Percentiles rank a stretch among this genome's conserved stretches.
phyloP scores from a whole-genome alignment of 2,888 invertebrate genomes.

The Coenonympha arcania region DNA sequence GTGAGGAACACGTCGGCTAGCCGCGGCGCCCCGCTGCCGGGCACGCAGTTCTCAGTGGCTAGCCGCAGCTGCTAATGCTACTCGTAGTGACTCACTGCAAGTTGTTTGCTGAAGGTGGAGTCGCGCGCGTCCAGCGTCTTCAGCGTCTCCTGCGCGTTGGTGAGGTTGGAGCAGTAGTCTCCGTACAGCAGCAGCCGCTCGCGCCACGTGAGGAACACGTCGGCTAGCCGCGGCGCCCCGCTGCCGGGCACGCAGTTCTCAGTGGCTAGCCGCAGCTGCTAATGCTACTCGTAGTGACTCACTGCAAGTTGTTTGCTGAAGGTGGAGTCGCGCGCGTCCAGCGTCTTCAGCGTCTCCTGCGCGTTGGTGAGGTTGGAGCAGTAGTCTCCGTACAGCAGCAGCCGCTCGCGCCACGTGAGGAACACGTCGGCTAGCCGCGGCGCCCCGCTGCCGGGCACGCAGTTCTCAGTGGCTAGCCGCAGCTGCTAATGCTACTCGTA shows the following conservation, averaged over 20 bases:
- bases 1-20: slow-evolving; percentile 90
- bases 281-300: too few relatives aligned
- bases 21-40: slow-evolving; percentile 60
- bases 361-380: slow-evolving; percentile 94
- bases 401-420: slow-evolving; percentile 89
- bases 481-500: too few relatives aligned
- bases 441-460: slow-evolving; percentile 66
- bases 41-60: slow-evolving; percentile 77
- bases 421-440: slow-evolving; percentile 85
- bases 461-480: slow-evolving; percentile 78
- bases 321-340: slow-evolving; percentile 78
- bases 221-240: slow-evolving; percentile 76
- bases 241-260: slow-evolving; percentile 72
- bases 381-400: slow-evolving; percentile 95
- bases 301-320: slow-evolving; percentile 76
- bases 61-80: slow-evolving; percentile 87
- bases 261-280: slow-evolving; percentile 85
- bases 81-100: slow-evolving; percentile 47
- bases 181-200: slow-evolving; percentile 94
- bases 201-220: slow-evolving; percentile 92
- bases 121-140: slow-evolving; percentile 82
- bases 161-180: slow-evolving; percentile 95
- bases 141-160: slow-evolving; percentile 88
- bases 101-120: slow-evolving; percentile 77
- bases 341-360: slow-evolving; percentile 86